Base-by-base conservation (phyloP, 2,797 vertebrate species). In the Loris lydekkerianus region DNA sequence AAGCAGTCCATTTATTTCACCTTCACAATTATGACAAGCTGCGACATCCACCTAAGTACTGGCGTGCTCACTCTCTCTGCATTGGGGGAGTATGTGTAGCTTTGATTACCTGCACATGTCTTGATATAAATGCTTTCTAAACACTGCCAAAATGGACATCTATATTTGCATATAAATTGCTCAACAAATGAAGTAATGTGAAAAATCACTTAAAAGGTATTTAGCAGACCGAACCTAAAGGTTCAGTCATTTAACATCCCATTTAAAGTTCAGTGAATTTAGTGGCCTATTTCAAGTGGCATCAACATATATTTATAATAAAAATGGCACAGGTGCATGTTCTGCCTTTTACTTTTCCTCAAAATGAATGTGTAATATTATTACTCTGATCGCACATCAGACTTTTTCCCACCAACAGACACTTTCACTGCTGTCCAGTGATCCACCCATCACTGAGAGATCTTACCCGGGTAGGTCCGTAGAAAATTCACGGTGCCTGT, bases 221-320 rank as follows among this genome's bases (percentile, higher is more conserved):
- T 92, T 61, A 67, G 37, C 23, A 89, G n/a, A 69, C 60, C 89
- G 13, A 70, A 84, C 93, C 85, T 85, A 88, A 89, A 89, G 20
- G 23, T 56, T 80, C 21, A 43, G 10, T 60, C 40, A 72, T 25
- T 81, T 94, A 89, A 58, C 4, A 84, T 80, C 65, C 34, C 10
- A 86, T 75, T 86, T 82, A 43, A 81, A 93, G 31, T 94, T 46
- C 34, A 84, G 63, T 67, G 70, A 86, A 53, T 83, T 72, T 63
- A 53, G 27, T 46, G 3, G 46, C 53, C 25, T 29, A 65, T 70
- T 77, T 96, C 67, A 91, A 86, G 25, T n/a, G 23, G 69, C 84
- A 84, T 80, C 49, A 93, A 86, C 40, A 60, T 34, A 63, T 7
- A 89, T n/a, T 31, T 60, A 49, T 43, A 17, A 75, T 78, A 89